A percentile compares a stretch with the other conserved stretches of the same genome.
These are phyloP conservation scores for Mandrillus leucophaeus DNA, from an alignment of 2,113 vertebrate genomes.

Conservation along the genomic window DNA sequence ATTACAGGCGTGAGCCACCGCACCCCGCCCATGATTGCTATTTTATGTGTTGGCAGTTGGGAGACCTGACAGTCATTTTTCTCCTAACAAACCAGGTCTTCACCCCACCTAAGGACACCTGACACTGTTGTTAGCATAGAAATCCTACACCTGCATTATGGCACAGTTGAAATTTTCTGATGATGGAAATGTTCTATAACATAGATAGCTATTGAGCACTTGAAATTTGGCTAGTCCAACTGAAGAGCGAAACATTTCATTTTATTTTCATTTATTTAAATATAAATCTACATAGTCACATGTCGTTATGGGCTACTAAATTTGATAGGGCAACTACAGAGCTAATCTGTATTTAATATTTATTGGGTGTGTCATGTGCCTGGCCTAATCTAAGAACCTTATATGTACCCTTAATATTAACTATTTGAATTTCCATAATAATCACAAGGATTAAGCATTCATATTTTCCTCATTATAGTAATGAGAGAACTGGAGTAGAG, in stretches of 20 bases:
- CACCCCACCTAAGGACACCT: not conserved
- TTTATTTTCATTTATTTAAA: not conserved
- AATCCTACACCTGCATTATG: not conserved
- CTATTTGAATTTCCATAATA: not conserved
- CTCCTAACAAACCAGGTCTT: not conserved
- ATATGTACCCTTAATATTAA: not conserved
- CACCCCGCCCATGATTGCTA: rapidly evolving
- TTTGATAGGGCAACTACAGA: not conserved
- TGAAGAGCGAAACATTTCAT: not conserved
- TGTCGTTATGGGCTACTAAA: not conserved
- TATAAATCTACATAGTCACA: not conserved
- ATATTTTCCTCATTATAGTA: not conserved
- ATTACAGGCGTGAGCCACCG: too few species aligned
- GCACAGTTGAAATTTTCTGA: not conserved
- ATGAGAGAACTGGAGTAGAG: not conserved
- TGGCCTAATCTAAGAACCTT: not conserved
- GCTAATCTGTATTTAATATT: not conserved
- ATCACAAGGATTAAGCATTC: not conserved
- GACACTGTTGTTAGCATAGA: not conserved
- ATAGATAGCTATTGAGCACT: not conserved
- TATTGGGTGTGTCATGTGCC: not conserved
- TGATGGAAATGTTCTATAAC: not conserved
- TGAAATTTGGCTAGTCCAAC: not conserved
- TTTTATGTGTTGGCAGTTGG: not conserved
- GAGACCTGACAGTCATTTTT: not conserved